Evolutionary conservation across 2,888 invertebrate species (phyloP).

Genomic region (Brachylomia viminalis): DNA sequence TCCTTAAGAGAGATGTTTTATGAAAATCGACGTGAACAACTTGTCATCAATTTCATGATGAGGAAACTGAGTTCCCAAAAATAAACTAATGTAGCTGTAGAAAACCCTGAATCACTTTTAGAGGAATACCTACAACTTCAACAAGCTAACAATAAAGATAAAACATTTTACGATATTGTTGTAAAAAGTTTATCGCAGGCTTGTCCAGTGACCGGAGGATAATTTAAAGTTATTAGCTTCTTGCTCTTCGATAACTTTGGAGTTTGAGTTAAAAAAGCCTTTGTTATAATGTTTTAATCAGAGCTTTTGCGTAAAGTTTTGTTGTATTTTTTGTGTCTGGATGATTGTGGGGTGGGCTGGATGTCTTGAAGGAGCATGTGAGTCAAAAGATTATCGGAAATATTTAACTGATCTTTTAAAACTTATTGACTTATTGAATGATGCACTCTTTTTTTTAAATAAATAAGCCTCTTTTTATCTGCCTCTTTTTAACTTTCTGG

Average conservation of each 20-base stretch:
- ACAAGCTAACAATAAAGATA: slow-evolving; percentile 44
- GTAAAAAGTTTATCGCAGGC: slow-evolving; percentile 61
- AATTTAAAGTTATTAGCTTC: slow-evolving; percentile 34
- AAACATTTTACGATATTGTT: slow-evolving; percentile 61
- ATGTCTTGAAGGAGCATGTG: neutral
- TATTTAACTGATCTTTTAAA: neutral
- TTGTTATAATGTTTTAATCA: slow-evolving; percentile 37
- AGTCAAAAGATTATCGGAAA: neutral
- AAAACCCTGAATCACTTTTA: neutral
- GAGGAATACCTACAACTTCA: neutral
- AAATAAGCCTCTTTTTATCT: neutral
- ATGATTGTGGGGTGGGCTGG: neutral
- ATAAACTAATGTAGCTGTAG: neutral
- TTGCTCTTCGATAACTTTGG: slow-evolving; percentile 23
- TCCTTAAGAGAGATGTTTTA: neutral
- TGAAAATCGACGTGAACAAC: neutral
- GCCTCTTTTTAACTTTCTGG: neutral
- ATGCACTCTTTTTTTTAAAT: neutral
- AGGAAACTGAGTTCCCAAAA: neutral
- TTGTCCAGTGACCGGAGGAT: slow-evolving; percentile 52
- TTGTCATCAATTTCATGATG: neutral
- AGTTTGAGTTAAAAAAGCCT: neutral
- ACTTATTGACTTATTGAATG: neutral
- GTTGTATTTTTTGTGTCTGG: neutral
- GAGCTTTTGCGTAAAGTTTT: slow-evolving; percentile 5